Evolutionary conservation across 2,113 vertebrate genomes (phyloP), one percentile per base, ranked within the genome.

Genomic region (Pseudonaja textilis): DNA sequence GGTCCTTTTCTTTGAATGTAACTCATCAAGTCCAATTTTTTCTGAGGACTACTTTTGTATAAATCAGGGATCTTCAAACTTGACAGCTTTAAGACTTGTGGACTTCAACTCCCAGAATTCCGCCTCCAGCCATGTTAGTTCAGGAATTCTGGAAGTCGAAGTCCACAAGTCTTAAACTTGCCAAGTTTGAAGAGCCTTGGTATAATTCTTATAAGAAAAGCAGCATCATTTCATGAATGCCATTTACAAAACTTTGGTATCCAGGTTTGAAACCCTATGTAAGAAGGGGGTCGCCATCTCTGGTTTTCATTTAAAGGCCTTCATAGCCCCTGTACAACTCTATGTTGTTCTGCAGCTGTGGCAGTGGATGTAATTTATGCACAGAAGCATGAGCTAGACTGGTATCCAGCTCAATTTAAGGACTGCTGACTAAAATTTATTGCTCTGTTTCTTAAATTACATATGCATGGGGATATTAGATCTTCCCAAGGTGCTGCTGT

Each of bases 401-500:
- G 18, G 3, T 93, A 96, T 69, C 93, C 93, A 95, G 96, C 94
- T 96, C 93, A 95, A 86, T 96, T 93, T 96, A 50, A 88, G 59
- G 55, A 92, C n/a, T 54, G 29, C 3, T 54, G 22, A n/a, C n/a
- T 54, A 12, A 42, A 69, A 52, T 23, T 39, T 54, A 34, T 88
- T 88, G 22, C 74, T 69, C 4, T 12, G n/a, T 54, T 88, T 39
- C 91, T 93, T 95, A 95, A 81, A 96, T 93, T 92, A 87, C 92
- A 54, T 93, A 88, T 89, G 91, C 93, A 94, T 20, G 54, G 69
- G 69, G 69, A 81, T 95, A 94, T 90, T 89, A 95, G 93, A 93
- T 39, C 90, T 95, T 95, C 91, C 96, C 96, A 91, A 91, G 95
- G 57, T 88, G 95, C 90, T 95, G 96, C 90, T 93, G 92, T 96